These are phyloP conservation scores for Panopea generosa DNA, from an alignment of 2,888 invertebrate species.

Conservation along the genomic window DNA sequence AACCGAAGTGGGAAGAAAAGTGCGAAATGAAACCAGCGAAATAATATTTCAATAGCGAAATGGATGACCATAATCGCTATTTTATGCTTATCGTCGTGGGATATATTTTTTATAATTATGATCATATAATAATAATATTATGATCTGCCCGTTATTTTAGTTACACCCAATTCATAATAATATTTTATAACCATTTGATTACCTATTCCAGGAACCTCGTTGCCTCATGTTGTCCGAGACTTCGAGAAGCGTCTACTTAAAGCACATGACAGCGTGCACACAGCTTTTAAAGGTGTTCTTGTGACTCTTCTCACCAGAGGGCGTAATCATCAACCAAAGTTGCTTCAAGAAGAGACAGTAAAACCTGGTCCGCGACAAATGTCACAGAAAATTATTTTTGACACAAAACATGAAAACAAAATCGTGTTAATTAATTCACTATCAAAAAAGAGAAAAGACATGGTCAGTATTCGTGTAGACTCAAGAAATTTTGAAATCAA, in stretches of 20 bases:
- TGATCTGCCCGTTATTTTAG: too few relatives aligned
- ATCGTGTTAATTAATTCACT: slow-evolving; percentile 93
- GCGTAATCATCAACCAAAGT: slow-evolving; percentile 9
- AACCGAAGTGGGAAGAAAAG: too few relatives aligned
- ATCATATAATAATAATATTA: too few relatives aligned
- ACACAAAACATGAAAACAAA: slow-evolving; percentile 56
- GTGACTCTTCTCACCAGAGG: slow-evolving; percentile 39
- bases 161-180: too few relatives aligned
- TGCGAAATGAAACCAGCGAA: too few relatives aligned
- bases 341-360: slow-evolving; percentile 36
- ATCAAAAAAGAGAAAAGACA: slow-evolving; percentile 91
- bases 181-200: too few relatives aligned
- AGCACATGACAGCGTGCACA: slow-evolving; percentile 32
- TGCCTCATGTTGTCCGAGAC: slow-evolving; percentile 96
- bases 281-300: slow-evolving; percentile 41
- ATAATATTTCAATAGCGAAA: too few relatives aligned
- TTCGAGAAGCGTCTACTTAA: slow-evolving; percentile 86
- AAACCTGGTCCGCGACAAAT: slow-evolving; percentile 37
- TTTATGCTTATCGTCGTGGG: too few relatives aligned
- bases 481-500: slow-evolving; percentile 90
- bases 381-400: slow-evolving; percentile 59
- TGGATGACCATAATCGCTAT: too few relatives aligned
- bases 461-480: slow-evolving; percentile 90
- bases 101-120: too few relatives aligned
- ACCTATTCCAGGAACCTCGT: slow-evolving; percentile 93